phyloP scores from a whole-genome alignment of 2,888 invertebrate genomes.

The Phengaris alcon region DNA sequence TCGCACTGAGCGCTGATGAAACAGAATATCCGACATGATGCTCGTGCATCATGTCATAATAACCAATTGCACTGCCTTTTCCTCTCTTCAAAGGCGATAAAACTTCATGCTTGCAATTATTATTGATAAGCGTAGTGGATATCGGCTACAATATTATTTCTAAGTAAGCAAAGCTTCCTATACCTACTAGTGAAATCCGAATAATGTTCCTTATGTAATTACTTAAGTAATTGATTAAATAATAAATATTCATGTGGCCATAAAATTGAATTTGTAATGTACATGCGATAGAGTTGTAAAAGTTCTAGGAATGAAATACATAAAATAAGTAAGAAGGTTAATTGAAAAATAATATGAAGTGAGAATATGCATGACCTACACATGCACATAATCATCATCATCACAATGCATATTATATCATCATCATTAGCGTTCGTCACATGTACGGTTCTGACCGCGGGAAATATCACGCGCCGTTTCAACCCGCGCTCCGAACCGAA shows the following conservation, averaged over 20 bases:
- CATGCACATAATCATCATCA: not conserved
- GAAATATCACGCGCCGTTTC: no score
- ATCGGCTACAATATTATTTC: not conserved
- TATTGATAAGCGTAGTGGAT: not conserved
- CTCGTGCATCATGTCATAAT: no score
- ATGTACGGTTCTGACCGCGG: no score
- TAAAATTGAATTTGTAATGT: not conserved
- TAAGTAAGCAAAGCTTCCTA: not conserved
- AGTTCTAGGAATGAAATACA: conserved; percentile 4
- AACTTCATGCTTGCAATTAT: not conserved
- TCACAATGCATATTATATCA: not conserved
- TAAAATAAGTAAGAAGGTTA: conserved; percentile 9
- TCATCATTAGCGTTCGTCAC: no score
- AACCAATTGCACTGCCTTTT: not conserved
- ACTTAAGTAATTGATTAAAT: not conserved
- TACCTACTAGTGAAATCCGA: not conserved
- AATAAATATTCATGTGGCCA: not conserved
- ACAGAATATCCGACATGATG: no score
- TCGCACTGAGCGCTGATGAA: no score
- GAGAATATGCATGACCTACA: not conserved
- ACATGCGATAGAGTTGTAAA: conserved; percentile 25
- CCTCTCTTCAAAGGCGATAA: not conserved
- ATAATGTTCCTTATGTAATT: not conserved
- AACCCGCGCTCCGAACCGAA: no score
- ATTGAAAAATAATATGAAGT: conserved; percentile 1